Base-by-base conservation (phyloP, 2,888 invertebrate species). In the Sphaeridia pumilis region DNA sequence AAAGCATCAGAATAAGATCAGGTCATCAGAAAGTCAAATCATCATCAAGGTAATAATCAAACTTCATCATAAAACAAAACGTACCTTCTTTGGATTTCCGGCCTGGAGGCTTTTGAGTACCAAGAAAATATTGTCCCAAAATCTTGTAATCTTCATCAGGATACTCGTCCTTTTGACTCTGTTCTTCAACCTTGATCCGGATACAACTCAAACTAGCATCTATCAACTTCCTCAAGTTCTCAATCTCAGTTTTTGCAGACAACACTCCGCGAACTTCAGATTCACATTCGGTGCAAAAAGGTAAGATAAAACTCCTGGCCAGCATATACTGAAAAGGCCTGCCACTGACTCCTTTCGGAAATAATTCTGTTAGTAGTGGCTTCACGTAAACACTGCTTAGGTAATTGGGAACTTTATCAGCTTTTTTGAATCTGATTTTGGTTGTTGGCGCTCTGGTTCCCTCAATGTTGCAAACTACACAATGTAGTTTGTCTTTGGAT, bases 271-370 rank as follows among this genome's bases (percentile, higher is more conserved):
- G 34, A 4, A 47, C 26, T 3, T 34, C n/a, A 5, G 12, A 22
- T 20, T 10, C 24, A 24, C 47, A 47, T 14, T 34, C 28, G n/a
- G 22, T 14, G n/a, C 47, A 47, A n/a, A 47, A 47, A 3, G 36
- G 24, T 36, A 22, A 10, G n/a, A 14, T 2, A 14, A 36, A 36
- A 22, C 12, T 20, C 22, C 36, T 21, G 35, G 2, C 17, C 22
- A 22, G 17, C 31, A 47, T 14, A 12, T 7, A 12, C 21, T 46
- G 34, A 22, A 21, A 36, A 24, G 35, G 35, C 7, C 4, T 7
- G 5, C 38, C 38, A 14, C 4, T 17, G 17, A 38, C 12, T 38
- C 38, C 38, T 17, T 38, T 38, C 10, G 38, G 38, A 38, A 38
- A 38, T 38, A 38, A 38, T 12, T 38, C 38, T 5, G 12, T 20